A percentile compares a stretch with the other conserved stretches of the same genome.
phyloP scores from a whole-genome alignment of 2,113 vertebrate species.

The Ctenodactylus gundi region DNA sequence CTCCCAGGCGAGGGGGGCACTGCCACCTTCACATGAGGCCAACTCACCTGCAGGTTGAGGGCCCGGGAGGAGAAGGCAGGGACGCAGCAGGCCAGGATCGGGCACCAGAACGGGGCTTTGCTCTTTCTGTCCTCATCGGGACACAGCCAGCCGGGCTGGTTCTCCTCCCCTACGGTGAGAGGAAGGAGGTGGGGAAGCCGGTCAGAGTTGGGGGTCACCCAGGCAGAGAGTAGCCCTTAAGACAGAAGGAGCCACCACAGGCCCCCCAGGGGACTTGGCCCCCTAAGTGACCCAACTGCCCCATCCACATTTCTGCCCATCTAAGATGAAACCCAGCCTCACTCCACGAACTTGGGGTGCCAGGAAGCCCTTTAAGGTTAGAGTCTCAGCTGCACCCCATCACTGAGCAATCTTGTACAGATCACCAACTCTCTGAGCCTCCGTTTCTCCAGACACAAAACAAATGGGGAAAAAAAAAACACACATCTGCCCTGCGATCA shows the following conservation, averaged over 20 bases:
- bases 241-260: neutral
- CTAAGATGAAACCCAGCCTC: neutral
- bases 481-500: fast-evolving
- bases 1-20: neutral
- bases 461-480: fast-evolving
- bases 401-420: neutral
- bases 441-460: neutral
- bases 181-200: neutral
- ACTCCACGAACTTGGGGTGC: fast-evolving
- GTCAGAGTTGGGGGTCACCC: fast-evolving
- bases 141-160: conserved; percentile 94
- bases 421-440: neutral
- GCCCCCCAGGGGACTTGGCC: no score
- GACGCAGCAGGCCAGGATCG: conserved; percentile 90
- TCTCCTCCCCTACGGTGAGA: conserved; percentile 89
- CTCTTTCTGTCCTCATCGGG: conserved; percentile 92
- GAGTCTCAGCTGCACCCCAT: neutral
- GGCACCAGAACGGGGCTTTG: conserved; percentile 90
- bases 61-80: conserved; percentile 90
- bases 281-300: neutral
- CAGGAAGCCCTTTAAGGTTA: fast-evolving
- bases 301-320: neutral
- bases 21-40: fast-evolving
- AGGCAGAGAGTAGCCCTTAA: neutral
- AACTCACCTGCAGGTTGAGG: conserved; percentile 86